These are phyloP conservation scores for Dicyrtomina minuta DNA, from an alignment of 2,888 invertebrate genomes.

Conservation along the genomic window DNA sequence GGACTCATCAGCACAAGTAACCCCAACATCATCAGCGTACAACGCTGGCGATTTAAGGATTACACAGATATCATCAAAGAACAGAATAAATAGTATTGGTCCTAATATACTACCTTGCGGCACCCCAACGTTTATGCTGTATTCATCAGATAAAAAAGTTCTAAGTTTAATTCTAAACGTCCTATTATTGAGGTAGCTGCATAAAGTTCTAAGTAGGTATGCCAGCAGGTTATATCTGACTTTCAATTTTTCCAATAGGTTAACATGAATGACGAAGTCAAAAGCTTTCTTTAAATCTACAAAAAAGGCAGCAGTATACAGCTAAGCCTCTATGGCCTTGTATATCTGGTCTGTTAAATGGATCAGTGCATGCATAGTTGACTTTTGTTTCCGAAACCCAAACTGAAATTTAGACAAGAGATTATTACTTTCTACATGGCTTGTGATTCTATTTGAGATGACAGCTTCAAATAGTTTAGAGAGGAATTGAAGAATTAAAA, in stretches of 20 bases:
- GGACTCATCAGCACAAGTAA: too few relatives aligned
- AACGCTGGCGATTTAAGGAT: too few relatives aligned
- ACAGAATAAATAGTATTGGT: constrained; percentile 28
- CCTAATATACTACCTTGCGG: constrained; percentile 28
- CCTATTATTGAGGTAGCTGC: background rate
- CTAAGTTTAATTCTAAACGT: background rate
- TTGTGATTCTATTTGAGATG: too few relatives aligned
- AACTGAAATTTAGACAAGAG: too few relatives aligned
- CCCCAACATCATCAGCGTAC: too few relatives aligned
- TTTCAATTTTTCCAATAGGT: background rate
- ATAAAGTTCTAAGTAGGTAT: background rate
- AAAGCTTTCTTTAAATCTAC: constrained; percentile 17
- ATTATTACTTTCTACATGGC: too few relatives aligned
- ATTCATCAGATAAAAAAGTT: background rate
- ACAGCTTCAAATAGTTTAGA: too few relatives aligned
- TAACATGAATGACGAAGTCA: background rate
- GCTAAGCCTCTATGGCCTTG: too few relatives aligned
- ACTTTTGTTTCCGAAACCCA: too few relatives aligned
- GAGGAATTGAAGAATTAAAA: too few relatives aligned
- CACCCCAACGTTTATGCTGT: background rate
- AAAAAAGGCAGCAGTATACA: background rate
- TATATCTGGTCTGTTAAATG: too few relatives aligned
- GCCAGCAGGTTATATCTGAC: background rate
- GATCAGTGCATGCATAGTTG: too few relatives aligned
- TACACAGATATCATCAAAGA: constrained; percentile 34